Base-by-base conservation (phyloP, 2,888 invertebrate genomes). In the Andrena minutula region DNA sequence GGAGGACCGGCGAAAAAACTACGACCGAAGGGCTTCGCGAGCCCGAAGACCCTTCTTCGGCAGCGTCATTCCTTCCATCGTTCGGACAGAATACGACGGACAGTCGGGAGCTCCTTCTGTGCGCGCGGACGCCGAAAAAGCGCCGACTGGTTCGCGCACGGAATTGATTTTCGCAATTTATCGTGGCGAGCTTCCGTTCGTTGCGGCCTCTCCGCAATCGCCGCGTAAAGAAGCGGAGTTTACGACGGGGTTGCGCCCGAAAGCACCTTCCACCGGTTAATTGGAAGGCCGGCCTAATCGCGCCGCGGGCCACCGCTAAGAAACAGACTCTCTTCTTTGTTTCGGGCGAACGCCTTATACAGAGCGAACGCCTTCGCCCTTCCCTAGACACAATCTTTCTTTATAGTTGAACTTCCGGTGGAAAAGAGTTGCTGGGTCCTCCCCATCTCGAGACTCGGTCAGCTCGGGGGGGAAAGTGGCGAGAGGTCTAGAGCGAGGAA, bases 111-210 rank as follows among this genome's bases (percentile, higher is more conserved):
- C 26, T 56, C 10, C 23, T 26, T 56, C 20, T 56, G 12, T 26
- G 56, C 23, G 2, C 56, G 26, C 12, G 56, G 32, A 26, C 0
- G 47, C 70, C 51, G 49, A 64, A 68, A 78, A 30, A 41, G 53
- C 23, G 51, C 7, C 76, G 60, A 58, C 72, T 74, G 76, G 73
- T 82, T 79, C 60, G 84, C 85, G 83, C 28, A 77, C 81, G 86
- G 87, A 93, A 93, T 93, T 93, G 93, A 93, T 93, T 93, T 91
- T 91, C 85, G 90, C 84, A 92, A 93, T 93, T 93, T 93, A 93
- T 93, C 91, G 93, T 91, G 89, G 84, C 90, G 92, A 92, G 93
- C 93, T 93, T 93, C 93, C 92, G 93, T 93, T 93, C 89, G 83
- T 63, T 60, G 71, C 56, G 69, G 70, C 77, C 66, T 75, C 63